Conservation (phyloP, 1,140 invertebrate species). For the Gryon sp. region DNA sequence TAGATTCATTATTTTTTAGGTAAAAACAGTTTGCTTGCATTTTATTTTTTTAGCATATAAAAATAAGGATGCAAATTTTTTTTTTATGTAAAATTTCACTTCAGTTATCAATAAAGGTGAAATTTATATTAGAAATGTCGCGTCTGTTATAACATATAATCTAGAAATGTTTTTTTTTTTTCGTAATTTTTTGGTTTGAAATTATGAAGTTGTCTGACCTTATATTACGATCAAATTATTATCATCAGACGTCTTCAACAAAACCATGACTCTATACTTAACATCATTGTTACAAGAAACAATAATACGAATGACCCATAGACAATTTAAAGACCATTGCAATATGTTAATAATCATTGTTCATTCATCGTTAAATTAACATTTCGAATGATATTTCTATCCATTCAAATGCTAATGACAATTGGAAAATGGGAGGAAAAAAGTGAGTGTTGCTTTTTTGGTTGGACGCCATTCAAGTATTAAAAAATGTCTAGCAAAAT, state of each 20-base stretch:
- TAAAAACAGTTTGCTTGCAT: no score
- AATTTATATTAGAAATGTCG: no score
- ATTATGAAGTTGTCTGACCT: no score
- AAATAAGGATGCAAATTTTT: no score
- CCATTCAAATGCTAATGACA: conserved; percentile 58
- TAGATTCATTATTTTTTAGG: no score
- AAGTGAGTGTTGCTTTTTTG: conserved; percentile 46
- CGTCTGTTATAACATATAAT: no score
- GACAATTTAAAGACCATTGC: conserved; percentile 58
- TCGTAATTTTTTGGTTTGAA: background rate
- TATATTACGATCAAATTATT: conserved; percentile 18
- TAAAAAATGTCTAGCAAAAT: no score
- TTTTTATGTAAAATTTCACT: no score
- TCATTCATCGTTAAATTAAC: conserved; percentile 48
- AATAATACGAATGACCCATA: conserved; percentile 55
- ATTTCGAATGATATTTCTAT: conserved; percentile 48
- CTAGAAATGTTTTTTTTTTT: no score
- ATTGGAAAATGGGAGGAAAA: conserved; percentile 34
- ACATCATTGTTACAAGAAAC: conserved; percentile 51
- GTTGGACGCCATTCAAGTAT: conserved; percentile 27
- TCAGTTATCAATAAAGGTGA: no score
- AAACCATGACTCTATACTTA: conserved; percentile 36
- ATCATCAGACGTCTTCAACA: conserved; percentile 7
- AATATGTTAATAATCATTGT: conserved; percentile 62
- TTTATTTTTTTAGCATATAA: no score